phyloP scores from a whole-genome alignment of 2,113 vertebrate genomes.

The Plectropomus leopardus region DNA sequence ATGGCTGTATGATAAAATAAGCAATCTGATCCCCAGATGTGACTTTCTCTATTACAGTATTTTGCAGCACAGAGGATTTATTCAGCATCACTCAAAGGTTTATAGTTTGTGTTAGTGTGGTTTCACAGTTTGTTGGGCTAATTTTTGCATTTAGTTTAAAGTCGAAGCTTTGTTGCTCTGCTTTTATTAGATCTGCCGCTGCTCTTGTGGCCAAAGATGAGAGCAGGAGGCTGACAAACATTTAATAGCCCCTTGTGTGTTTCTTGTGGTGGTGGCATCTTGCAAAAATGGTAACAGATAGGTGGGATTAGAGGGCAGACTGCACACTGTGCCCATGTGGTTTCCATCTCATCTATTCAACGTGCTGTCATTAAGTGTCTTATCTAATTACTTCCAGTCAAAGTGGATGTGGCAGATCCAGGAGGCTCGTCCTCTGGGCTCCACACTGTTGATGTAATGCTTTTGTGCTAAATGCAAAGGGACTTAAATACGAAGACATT shows the following conservation, averaged over 20 bases:
- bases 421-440: conserved; percentile 1
- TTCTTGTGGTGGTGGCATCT: conserved; percentile 40
- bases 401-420: conserved; percentile 58
- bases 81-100: conserved; percentile 28
- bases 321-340: conserved; percentile 41
- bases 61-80: conserved; percentile 25
- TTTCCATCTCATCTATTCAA: conserved; percentile 48
- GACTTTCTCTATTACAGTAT: conserved; percentile 31
- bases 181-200: conserved; percentile 16
- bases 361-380: conserved; percentile 65
- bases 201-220: conserved; percentile 27
- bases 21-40: conserved; percentile 57
- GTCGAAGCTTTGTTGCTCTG: conserved; percentile 16
- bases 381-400: conserved; percentile 53
- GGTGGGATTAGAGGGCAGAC: conserved; percentile 47
- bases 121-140: conserved; percentile 35
- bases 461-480: conserved; percentile 22
- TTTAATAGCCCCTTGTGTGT: conserved; percentile 37
- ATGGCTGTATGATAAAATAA: conserved; percentile 58
- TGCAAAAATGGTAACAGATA: conserved; percentile 51
- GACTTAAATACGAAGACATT: neutral
- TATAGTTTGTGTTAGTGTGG: conserved; percentile 19
- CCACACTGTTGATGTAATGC: conserved; percentile 24
- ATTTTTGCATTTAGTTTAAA: conserved; percentile 49
- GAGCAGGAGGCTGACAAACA: conserved; percentile 5